Evolutionary conservation across 2,888 invertebrate species (phyloP), one percentile per base, ranked within the genome.

Genomic region (Laothoe populi): DNA sequence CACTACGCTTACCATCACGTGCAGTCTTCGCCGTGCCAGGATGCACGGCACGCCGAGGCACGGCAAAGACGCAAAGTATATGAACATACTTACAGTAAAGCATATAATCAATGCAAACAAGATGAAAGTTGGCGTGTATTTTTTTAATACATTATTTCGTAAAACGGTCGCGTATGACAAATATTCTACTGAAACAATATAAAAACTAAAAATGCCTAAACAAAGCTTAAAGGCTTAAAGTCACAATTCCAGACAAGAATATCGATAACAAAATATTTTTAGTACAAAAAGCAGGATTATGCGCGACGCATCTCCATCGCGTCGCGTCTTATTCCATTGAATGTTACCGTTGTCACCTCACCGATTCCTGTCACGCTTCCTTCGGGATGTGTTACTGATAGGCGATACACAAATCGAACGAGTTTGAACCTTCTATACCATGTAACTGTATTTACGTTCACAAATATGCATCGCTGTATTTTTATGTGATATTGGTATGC

Each of bases 381-480:
- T 86, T 77, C 82, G 88, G 88, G 90, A 88, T 88, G 85, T 84
- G 73, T 70, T 81, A 82, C 79, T 79, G 84, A 87, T 85, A 83
- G 81, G 78, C 76, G 82, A 82, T 84, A 84, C 76, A 79, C 53
- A 75, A 76, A 75, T 75, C 69, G 72, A 72, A 74, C 57, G 73
- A 79, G 77, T 79, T 80, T 77, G 78, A 79, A 77, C 67, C 78
- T 72, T 71, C 66, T 64, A 67, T 62, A 16, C 48, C 71, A 69
- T 73, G 71, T 86, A 87, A 86, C 84, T 79, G 83, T 87, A 79
- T 81, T 81, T 82, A 77, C 75, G 73, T 76, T 78, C 75, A 77
- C 79, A 83, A 84, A 88, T 86, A 88, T 84, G 83, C 84, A 84
- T 86, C 83, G 84, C 83, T 83, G 85, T 86, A 81, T 86, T 86